A percentile compares a stretch with the other conserved stretches of the same genome.
These are phyloP conservation scores for Uropetala carovei DNA, from an alignment of 2,888 invertebrate species.

Conservation along the genomic window DNA sequence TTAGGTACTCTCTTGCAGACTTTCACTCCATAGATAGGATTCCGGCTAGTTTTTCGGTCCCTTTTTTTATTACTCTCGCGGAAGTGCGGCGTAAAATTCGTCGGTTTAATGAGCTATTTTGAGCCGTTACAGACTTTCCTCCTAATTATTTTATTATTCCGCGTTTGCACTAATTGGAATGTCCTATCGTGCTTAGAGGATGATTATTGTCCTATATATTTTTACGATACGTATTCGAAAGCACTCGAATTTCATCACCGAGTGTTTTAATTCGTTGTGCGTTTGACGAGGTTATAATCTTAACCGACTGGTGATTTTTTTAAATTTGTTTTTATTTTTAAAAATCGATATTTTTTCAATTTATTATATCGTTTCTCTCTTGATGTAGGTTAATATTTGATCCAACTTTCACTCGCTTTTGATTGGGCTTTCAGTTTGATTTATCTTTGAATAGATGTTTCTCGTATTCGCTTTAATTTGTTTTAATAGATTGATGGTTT, in stretches of 20 bases:
- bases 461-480: too few species aligned
- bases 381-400: background rate
- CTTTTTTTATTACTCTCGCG: background rate
- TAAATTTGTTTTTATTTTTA: background rate
- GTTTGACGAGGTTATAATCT: background rate
- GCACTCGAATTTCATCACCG: slow-evolving; percentile 24
- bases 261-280: background rate
- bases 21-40: background rate
- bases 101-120: slow-evolving; percentile 5
- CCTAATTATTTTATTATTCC: slow-evolving; percentile 49
- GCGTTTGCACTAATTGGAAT: slow-evolving; percentile 29
- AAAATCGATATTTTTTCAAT: background rate
- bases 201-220: slow-evolving; percentile 13
- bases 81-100: background rate
- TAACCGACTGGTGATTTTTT: background rate
- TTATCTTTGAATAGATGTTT: too few species aligned
- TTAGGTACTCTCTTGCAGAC: background rate
- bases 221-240: slow-evolving; percentile 16
- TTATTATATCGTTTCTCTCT: background rate
- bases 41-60: background rate
- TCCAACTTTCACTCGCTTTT: too few species aligned
- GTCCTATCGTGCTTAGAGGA: slow-evolving; percentile 23
- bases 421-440: too few species aligned
- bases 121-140: background rate
- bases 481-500: too few species aligned